Evolutionary conservation across 2,797 vertebrate species (phyloP).

Genomic region (Anguilla megastoma): DNA sequence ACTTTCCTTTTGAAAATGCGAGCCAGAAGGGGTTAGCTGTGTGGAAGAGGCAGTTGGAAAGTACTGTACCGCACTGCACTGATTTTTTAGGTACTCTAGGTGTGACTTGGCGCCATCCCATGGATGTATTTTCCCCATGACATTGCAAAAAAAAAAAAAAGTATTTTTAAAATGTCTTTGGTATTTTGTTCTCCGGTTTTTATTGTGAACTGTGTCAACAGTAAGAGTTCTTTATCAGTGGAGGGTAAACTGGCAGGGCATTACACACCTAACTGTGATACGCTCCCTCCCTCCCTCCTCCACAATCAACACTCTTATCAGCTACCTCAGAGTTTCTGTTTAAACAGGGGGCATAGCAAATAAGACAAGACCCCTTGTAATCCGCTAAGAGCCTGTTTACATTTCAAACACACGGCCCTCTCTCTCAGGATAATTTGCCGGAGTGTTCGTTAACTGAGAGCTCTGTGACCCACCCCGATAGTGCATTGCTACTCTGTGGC

Average conservation of each 20-base stretch:
- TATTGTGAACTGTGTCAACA: not conserved
- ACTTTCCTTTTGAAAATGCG: not conserved
- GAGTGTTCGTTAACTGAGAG: not conserved
- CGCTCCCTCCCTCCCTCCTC: slow-evolving; percentile 8
- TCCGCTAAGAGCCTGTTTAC: slow-evolving; percentile 37
- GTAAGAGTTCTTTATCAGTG: not conserved
- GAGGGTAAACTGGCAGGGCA: not conserved
- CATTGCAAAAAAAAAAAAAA: too few species aligned
- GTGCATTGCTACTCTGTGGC: not conserved
- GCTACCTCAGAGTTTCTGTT: slow-evolving; percentile 37
- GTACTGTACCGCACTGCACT: not conserved
- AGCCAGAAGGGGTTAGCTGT: not conserved
- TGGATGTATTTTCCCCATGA: not conserved
- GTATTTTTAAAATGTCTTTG: not conserved
- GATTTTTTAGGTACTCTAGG: not conserved
- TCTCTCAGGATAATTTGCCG: not conserved
- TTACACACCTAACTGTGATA: not conserved
- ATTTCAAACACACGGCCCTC: slow-evolving; percentile 19
- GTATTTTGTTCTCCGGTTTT: not conserved
- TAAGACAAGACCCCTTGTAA: slow-evolving; percentile 33
- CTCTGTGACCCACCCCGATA: not conserved
- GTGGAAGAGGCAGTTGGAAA: not conserved
- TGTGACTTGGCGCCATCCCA: not conserved
- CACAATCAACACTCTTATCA: slow-evolving; percentile 35
- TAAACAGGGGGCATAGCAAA: slow-evolving; percentile 39